Base-by-base conservation (phyloP, 2,113 vertebrate species). In the Phyllopteryx taeniolatus region DNA sequence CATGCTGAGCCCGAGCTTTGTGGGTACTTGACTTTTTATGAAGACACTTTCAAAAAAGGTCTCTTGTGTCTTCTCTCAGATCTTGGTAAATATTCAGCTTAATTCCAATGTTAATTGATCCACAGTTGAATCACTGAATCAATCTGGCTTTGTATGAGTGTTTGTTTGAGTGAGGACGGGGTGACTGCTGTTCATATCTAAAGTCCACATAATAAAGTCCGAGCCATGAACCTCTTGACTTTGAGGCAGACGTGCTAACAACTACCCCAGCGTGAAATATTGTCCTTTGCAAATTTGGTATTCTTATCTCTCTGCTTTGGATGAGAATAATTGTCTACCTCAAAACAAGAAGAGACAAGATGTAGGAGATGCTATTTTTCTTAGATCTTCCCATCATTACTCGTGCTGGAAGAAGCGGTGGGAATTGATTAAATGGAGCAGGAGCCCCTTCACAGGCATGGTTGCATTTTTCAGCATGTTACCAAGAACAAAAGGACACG, bases 351-450 rank as follows among this genome's bases (percentile, higher is more conserved):
- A 56, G 73, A 75, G 71, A 86, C 59, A 35, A 74, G 75, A 39
- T 59, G 68, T 63, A 69, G 68, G 2, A 3, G 19, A 13, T 31
- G 62, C 70, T 59, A 59, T 7, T 47, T 70, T 67, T 47, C 60
- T 84, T 74, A 79, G 69, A 80, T 82, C 74, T 54, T 53, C 61
- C 49, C 73, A 59, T 73, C 71, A 1, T 74, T 66, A 49, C 2
- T 35, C 73, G 72, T 68, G 76, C 75, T 65, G 71, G 44, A 15
- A 49, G 63, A 79, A 68, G 83, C 82, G 71, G 71, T 70, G 83
- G 82, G 82, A 82, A 83, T 87, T 83, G 81, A 91, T 88, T 73
- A 75, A 74, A 84, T 33, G 46, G 73, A 82, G 77, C 77, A 71
- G 76, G 66, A 84, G 70, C 79, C 73, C 70, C 88, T 84, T 85